phyloP scores from a whole-genome alignment of 2,113 vertebrate species.

The Muntiacus muntjak region DNA sequence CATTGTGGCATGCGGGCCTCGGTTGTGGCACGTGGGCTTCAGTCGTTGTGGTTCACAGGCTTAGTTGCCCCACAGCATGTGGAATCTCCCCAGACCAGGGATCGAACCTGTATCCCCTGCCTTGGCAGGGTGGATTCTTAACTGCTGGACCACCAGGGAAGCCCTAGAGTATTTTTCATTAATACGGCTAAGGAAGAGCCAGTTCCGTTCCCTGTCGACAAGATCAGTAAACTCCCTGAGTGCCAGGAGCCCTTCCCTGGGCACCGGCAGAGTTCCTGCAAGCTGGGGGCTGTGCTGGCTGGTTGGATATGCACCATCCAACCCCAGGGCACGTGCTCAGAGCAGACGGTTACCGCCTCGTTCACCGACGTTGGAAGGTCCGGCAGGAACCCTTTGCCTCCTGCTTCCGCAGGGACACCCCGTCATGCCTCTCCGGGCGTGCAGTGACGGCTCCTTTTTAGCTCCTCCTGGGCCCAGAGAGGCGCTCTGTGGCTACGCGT shows the following conservation, averaged over 20 bases:
- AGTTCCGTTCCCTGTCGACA: accelerated
- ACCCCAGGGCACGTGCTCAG: not conserved
- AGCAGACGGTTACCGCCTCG: not conserved
- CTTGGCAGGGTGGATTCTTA: not conserved
- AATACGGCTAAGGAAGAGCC: not conserved
- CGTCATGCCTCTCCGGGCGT: accelerated
- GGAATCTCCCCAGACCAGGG: not conserved
- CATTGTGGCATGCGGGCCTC: too few relatives aligned
- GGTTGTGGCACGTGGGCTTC: accelerated
- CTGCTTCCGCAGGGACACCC: not conserved
- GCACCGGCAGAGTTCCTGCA: not conserved
- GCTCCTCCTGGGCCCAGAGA: not conserved
- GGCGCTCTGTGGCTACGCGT: accelerated
- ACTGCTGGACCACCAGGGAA: not conserved
- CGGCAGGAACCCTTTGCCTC: accelerated
- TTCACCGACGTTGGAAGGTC: accelerated
- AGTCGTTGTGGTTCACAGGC: not conserved
- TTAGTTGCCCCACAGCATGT: not conserved
- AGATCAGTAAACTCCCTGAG: not conserved
- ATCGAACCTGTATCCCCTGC: not conserved
- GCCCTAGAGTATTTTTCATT: not conserved
- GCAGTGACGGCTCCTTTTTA: not conserved
- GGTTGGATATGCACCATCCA: not conserved
- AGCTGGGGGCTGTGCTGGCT: not conserved
- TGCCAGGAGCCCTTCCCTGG: not conserved